Base-by-base conservation (phyloP, 53 echinoderm and acorn worm species). In the Astropecten irregularis region DNA sequence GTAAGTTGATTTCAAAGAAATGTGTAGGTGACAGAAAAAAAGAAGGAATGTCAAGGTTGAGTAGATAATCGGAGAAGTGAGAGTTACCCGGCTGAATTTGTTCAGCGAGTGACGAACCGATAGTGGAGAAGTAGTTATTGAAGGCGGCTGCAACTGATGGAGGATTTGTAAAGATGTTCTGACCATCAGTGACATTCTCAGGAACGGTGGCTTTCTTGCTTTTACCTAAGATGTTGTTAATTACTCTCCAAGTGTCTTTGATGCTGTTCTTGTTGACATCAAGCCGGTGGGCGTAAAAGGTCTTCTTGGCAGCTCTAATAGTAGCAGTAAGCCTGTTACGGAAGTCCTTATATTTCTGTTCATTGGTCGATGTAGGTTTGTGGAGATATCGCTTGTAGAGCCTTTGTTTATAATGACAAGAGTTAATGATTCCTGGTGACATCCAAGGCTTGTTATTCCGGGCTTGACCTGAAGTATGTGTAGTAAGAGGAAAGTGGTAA, bases 371-470 rank as follows among this genome's bases (percentile, higher is more conserved):
- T 31, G 36, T 37, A 9, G 34, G 72, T 22, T 49, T 70, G 7
- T 29, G 21, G 35, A 72, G 23, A 22, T 47, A 72, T 0, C 38
- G 54, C 21, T 31, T 16, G 72, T 72, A 72, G 3, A 72, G 52
- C 53, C 37, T 35, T 2, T 72, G 38, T 70, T 70, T 70, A 10
- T 32, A 49, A n/a, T 50, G 48, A 25, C 50, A 70, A 2, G 70
- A 70, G 7, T 70, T 49, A 2, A 70, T n/a, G 3, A 72, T 72
- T 13, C 16, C 32, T 18, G 10, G 19, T 22, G 51, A 18, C 15
- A 71, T 71, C 72, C 72, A 72, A 7, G 72, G 52, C 22, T 72
- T 25, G 21, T 53, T 72, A 1, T 37, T 72, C 52, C 21, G 27
- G 16, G 22, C 27, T 20, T 19, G 6, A n/a, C 37, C 21, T 31